A percentile compares a stretch with the other conserved stretches of the same genome.
Conservation (phyloP, 2,888 invertebrate species). For the Diaperis boleti region DNA sequence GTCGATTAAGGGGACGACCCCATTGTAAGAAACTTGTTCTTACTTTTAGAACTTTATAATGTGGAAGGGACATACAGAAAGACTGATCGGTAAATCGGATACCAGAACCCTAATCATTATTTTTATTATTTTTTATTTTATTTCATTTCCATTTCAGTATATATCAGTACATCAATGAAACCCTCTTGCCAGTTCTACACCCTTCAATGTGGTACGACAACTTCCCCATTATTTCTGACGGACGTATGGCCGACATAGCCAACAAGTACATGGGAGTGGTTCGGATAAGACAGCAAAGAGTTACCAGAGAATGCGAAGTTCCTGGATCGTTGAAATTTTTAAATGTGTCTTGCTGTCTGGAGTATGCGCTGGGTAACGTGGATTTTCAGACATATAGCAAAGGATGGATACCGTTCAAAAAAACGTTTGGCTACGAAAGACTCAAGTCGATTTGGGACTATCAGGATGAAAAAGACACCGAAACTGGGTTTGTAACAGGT, state of each 20-base stretch:
- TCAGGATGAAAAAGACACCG: background rate
- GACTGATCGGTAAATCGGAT: too few species aligned
- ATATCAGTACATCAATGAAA: constrained; percentile 45
- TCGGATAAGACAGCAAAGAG: constrained; percentile 52
- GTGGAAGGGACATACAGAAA: too few species aligned
- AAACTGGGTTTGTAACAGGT: background rate
- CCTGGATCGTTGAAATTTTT: constrained; percentile 46
- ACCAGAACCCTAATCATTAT: too few species aligned
- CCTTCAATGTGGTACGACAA: constrained; percentile 54
- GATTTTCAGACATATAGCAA: constrained; percentile 45
- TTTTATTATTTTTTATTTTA: too few species aligned
- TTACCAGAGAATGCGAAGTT: constrained; percentile 25
- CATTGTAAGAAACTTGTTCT: too few species aligned
- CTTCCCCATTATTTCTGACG: constrained; percentile 48
- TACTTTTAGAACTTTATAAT: too few species aligned
- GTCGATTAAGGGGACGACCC: too few species aligned
- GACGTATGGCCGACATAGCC: constrained; percentile 53
- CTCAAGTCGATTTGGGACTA: constrained; percentile 47
- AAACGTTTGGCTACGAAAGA: constrained; percentile 34
- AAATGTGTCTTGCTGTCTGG: constrained; percentile 48
- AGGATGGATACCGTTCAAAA: constrained; percentile 35
- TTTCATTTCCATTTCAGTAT: constrained; percentile 19
- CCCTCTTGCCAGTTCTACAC: constrained; percentile 51
- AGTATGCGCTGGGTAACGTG: constrained; percentile 32
- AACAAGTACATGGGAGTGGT: constrained; percentile 56